Evolutionary conservation across 2,888 invertebrate genomes (phyloP).

Genomic region (Orthonychiurus folsomi): DNA sequence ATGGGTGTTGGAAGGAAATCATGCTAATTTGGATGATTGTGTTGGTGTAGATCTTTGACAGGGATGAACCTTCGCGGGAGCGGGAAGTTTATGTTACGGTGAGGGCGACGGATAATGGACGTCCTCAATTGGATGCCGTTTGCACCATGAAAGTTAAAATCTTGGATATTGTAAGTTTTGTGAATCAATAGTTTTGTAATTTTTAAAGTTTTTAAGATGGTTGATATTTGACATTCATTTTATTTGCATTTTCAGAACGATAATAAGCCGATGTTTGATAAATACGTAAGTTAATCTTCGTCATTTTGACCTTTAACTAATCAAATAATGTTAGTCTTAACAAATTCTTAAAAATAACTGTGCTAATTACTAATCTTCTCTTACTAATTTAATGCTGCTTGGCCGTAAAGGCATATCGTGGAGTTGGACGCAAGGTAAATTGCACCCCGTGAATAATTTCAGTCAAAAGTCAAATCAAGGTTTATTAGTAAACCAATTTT

Average conservation of each 20-base stretch:
- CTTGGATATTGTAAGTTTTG: not conserved
- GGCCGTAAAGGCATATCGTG: slow-evolving; percentile 20
- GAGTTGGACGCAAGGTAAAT: slow-evolving; percentile 24
- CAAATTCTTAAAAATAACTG: too few relatives aligned
- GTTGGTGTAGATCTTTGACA: slow-evolving; percentile 60
- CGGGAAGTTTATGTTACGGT: slow-evolving; percentile 73
- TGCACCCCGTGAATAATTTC: too few relatives aligned
- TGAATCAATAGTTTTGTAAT: not conserved
- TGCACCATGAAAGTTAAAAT: slow-evolving; percentile 83
- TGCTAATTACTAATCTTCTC: too few relatives aligned
- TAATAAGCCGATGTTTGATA: slow-evolving; percentile 71
- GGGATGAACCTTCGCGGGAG: slow-evolving; percentile 79
- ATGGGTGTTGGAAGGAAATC: not conserved
- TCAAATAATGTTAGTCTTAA: too few relatives aligned
- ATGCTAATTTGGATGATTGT: not conserved
- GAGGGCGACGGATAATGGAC: slow-evolving; percentile 85
- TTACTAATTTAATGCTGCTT: slow-evolving; percentile 23
- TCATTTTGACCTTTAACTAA: not conserved
- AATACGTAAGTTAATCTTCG: slow-evolving; percentile 55
- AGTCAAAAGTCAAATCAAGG: too few relatives aligned
- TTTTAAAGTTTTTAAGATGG: too few relatives aligned
- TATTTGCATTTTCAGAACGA: too few relatives aligned
- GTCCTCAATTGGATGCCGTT: slow-evolving; percentile 78
- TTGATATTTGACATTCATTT: too few relatives aligned
- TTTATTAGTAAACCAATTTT: too few relatives aligned